Evolutionary conservation across 2,797 vertebrate species (phyloP).

Genomic region (Natrix natrix): DNA sequence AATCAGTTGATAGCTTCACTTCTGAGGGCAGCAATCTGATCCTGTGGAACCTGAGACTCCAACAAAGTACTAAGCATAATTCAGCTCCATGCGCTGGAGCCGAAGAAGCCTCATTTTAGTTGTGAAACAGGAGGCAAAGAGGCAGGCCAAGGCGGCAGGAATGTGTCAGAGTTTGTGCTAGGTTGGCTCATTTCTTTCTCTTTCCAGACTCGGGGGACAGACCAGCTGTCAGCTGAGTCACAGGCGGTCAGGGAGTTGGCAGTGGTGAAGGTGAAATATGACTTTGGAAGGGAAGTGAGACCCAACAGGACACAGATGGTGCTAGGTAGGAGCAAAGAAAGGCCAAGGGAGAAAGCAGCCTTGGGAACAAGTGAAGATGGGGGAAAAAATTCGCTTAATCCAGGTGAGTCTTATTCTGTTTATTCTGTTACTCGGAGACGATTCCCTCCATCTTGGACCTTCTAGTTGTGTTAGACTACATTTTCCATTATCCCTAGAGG

Average conservation of each 20-base stretch:
- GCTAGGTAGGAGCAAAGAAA: neutral
- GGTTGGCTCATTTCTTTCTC: constrained; percentile 2
- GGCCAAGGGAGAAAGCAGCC: neutral
- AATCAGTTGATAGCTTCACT: neutral
- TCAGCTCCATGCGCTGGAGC: neutral
- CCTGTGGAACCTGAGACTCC: neutral
- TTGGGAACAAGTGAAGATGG: neutral
- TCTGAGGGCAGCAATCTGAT: neutral
- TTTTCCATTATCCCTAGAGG: neutral
- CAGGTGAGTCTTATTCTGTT: neutral
- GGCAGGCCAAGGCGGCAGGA: neutral
- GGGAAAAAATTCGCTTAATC: neutral
- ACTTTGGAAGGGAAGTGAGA: constrained; percentile 10
- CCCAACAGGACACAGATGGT: constrained; percentile 27
- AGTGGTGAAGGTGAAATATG: neutral
- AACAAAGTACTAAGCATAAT: neutral
- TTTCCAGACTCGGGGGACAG: constrained; percentile 19
- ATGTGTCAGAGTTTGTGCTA: neutral
- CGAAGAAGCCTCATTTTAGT: neutral
- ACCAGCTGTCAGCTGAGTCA: constrained; percentile 30
- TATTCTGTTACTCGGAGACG: neutral
- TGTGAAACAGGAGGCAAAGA: neutral
- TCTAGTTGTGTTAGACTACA: neutral
- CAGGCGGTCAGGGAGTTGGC: constrained; percentile 16
- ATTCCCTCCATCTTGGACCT: neutral